Evolutionary conservation across 1,140 invertebrate genomes (phyloP), one percentile per base, ranked within the genome.

Genomic region (Phymastichus coffea): DNA sequence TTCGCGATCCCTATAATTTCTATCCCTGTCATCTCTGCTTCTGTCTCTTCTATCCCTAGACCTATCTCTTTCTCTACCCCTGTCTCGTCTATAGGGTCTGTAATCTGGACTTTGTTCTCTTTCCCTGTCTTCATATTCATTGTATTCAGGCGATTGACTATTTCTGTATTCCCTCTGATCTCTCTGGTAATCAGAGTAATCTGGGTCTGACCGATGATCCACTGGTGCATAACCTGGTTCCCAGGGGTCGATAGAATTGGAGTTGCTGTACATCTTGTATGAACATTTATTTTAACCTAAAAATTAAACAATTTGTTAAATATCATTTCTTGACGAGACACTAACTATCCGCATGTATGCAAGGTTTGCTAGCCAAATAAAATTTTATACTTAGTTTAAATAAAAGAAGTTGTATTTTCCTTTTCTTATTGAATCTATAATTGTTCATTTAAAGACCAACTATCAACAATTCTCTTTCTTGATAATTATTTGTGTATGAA

Each of bases 161-260:
- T 40, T 70, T 22, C 69, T 70, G 63, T 73, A 77, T n/a, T n/a
- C n/a, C n/a, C n/a, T n/a, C 6, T 77, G 72, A 41, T 53, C 66
- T n/a, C 73, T 68, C 19, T 76, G 76, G 9, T 77, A 75, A n/a
- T 58, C 52, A 26, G 68, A 72, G 12, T 73, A 67, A 41, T 53
- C 53, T 57, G 64, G 72, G 17, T 72, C 68, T 14, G 61, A 61
- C 20, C 74, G 62, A 4, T 72, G 61, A 20, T 78, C 76, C 1
- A 73, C 72, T 3, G 77, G 77, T 2, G 69, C 76, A 25, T 74
- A 79, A 19, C 77, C 77, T 40, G 77, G 74, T 23, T 79, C 76
- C 76, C 77, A 79, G 0, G 76, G 77, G 40, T 80, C 77, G 35
- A 80, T 77, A 12, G 23, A 28, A 41, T 20, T 41, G 26, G 57